These are phyloP conservation scores for Laterallus jamaicensis DNA, from an alignment of 2,113 vertebrate species.

Conservation along the genomic window DNA sequence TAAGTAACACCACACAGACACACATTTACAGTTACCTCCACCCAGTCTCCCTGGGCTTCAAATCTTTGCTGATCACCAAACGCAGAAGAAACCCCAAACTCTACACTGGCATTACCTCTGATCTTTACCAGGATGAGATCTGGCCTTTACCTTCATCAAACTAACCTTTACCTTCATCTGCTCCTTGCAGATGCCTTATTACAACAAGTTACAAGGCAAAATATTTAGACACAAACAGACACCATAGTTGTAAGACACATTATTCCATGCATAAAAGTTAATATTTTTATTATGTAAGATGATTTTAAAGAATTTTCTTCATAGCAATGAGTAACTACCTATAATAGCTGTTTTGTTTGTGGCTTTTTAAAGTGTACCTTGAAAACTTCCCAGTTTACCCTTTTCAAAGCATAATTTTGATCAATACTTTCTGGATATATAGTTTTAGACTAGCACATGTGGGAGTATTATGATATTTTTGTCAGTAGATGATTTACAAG, in stretches of 20 bases:
- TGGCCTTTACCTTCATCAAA: accelerated
- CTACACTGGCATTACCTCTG: accelerated
- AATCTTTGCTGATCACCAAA: not conserved
- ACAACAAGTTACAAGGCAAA: not conserved
- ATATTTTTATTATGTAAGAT: not conserved
- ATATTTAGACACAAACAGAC: not conserved
- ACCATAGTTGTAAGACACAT: accelerated
- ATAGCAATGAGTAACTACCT: not conserved
- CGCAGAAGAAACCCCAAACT: accelerated
- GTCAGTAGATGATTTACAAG: not conserved
- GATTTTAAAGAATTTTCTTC: not conserved
- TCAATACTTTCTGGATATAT: not conserved
- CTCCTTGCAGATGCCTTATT: not conserved
- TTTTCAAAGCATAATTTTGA: not conserved
- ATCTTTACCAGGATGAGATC: not conserved
- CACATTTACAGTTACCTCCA: not conserved
- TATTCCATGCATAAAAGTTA: not conserved
- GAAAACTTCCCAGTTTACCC: not conserved
- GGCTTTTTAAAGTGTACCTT: not conserved
- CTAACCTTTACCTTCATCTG: not conserved
- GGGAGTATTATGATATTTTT: not conserved
- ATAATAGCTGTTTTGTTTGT: not conserved
- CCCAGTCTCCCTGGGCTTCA: not conserved
- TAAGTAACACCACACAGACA: not conserved
- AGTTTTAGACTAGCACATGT: not conserved